Base-by-base conservation (phyloP, 2,113 vertebrate species). In the Cheirogaleus medius region DNA sequence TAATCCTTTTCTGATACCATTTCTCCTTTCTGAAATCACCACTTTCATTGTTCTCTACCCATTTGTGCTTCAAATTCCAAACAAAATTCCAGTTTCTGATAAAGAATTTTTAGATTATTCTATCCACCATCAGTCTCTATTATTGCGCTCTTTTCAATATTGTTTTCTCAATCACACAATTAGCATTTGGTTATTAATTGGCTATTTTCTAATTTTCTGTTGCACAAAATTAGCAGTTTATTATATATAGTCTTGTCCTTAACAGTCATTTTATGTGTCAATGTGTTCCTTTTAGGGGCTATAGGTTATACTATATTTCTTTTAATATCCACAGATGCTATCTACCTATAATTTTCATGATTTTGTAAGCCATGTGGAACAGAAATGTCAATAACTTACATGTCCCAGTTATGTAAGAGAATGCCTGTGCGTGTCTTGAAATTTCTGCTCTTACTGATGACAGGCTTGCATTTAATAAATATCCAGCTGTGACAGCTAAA, bases 391-490 rank as follows among this genome's bases (percentile, higher is more conserved):
- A 64, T 90, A 87, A 76, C 66, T 63, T 78, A 21, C 18, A 66
- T 66, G 23, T 49, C 76, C 44, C 58, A 69, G 84, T 95, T 97
- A 91, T 69, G 10, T 94, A 69, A 92, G 39, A 97, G 15, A 66
- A 66, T 54, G n/a, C 10, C 37, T 52, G 25, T 20, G 66, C 81
- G 52, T 87, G 69, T 90, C 95, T 85, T 92, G 34, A 90, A 97
- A 88, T 78, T 63, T 25, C 44, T 92, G 29, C 18, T 94, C 15
- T 95, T 81, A 37, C 23, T 88, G 44, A 95, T 96, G 49, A 97
- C 90, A 83, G 47, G n/a, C 64, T 94, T 97, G 64, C 64, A 96
- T 80, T 91, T 94, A 96, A 95, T 97, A 97, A 95, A 91, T 76
- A 90, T 9, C 56, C 82, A 96, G 82, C 83, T 90, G 58, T 87